These are phyloP conservation scores for Symphodus melops DNA, from an alignment of 2,113 vertebrate species.

Conservation along the genomic window DNA sequence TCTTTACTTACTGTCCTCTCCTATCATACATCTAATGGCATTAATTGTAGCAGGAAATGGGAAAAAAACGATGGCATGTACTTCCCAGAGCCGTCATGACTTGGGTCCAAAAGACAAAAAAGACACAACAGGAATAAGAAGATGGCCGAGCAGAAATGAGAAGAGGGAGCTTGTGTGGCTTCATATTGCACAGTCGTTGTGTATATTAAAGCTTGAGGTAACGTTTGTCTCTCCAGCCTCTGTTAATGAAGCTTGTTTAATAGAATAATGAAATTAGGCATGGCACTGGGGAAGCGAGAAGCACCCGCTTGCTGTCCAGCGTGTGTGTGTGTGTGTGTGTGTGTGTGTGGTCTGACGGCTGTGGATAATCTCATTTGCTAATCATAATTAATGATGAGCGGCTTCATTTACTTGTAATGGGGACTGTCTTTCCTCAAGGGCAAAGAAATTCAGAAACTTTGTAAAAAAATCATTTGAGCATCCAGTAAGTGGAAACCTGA, in stretches of 20 bases:
- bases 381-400: constrained; percentile 66
- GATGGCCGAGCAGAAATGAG: neutral
- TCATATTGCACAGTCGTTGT: neutral
- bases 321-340: constrained; percentile 25
- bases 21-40: too few relatives aligned
- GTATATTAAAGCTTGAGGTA: constrained; percentile 38
- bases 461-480: constrained; percentile 4
- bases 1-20: too few relatives aligned
- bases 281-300: constrained; percentile 37
- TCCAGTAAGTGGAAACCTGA: neutral
- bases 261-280: constrained; percentile 74
- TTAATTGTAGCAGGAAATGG: too few relatives aligned
- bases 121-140: neutral
- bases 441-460: constrained; percentile 60
- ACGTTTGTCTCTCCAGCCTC: constrained; percentile 38
- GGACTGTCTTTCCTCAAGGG: constrained; percentile 68
- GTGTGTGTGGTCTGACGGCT: constrained; percentile 68
- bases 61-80: too few relatives aligned
- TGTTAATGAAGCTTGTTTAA: constrained; percentile 72
- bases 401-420: constrained; percentile 61
- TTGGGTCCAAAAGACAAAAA: neutral
- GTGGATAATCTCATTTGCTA: constrained; percentile 73
- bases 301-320: constrained; percentile 29
- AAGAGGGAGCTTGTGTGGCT: neutral
- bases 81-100: neutral